Percentiles rank a stretch among this genome's conserved stretches.
These are phyloP conservation scores for Apotomis betuletana DNA, from an alignment of 2,888 invertebrate genomes.

Conservation along the genomic window DNA sequence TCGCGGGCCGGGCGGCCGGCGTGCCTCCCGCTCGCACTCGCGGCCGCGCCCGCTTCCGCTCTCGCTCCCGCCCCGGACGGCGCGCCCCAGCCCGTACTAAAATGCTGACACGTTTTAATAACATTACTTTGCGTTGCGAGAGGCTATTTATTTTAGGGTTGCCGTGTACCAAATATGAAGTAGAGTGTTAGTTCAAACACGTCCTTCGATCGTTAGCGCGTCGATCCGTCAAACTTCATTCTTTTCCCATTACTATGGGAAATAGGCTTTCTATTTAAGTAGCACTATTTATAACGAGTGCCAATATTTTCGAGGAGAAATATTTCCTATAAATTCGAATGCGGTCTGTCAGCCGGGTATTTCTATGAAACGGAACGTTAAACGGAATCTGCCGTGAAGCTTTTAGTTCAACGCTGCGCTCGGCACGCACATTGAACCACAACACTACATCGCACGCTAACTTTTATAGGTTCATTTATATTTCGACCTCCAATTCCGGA, in stretches of 20 bases:
- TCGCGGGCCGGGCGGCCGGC: conserved; percentile 51
- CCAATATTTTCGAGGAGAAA: conserved; percentile 9
- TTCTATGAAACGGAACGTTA: not conserved
- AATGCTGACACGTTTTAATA: conserved; percentile 84
- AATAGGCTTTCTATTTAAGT: conserved; percentile 29
- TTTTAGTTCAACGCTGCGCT: not conserved
- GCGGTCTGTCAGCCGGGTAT: not conserved
- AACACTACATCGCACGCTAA: conserved; percentile 12
- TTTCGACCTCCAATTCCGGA: conserved; percentile 20
- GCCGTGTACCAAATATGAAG: conserved; percentile 78
- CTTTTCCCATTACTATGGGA: conserved; percentile 65
- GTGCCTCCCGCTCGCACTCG: conserved; percentile 54
- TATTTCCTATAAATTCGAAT: not conserved
- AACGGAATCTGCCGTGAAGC: not conserved
- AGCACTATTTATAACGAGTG: conserved; percentile 20
- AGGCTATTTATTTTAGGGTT: conserved; percentile 80
- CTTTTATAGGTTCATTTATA: conserved; percentile 20
- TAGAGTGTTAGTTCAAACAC: conserved; percentile 74
- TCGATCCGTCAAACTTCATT: conserved; percentile 71
- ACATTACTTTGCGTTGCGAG: conserved; percentile 80
- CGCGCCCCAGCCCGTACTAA: conserved; percentile 60
- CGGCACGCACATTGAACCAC: not conserved
- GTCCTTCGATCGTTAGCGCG: conserved; percentile 72
- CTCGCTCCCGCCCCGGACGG: conserved; percentile 47
- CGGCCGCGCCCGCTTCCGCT: conserved; percentile 57